Conservation (phyloP, 2,797 vertebrate genomes). For the Melanotaenia maccullochi region DNA sequence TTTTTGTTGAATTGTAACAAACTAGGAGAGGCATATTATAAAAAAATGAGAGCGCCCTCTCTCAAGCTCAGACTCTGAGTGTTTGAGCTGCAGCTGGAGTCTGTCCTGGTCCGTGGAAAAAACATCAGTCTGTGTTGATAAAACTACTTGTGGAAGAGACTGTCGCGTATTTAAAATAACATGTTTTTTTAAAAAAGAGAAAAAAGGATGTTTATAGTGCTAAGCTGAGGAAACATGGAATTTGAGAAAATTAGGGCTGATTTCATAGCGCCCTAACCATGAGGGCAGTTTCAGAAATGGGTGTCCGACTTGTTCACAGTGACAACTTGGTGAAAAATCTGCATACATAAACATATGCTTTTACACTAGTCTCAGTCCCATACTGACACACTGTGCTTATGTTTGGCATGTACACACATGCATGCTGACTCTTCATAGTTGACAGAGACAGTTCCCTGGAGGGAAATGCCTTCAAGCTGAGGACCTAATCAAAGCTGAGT, state of each 20-base stretch:
- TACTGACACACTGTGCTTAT: not conserved
- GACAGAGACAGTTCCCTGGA: conserved; percentile 30
- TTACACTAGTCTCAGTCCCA: not conserved
- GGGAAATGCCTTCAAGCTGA: conserved; percentile 48
- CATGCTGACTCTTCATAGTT: conserved; percentile 12
- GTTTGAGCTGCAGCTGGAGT: not conserved
- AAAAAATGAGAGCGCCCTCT: not conserved
- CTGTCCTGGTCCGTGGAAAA: not conserved
- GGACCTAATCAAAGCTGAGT: conserved; percentile 59
- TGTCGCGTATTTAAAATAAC: not conserved
- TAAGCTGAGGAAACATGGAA: too few relatives aligned
- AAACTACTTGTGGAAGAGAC: not conserved
- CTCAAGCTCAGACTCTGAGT: not conserved
- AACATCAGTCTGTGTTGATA: not conserved
- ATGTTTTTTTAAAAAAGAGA: too few relatives aligned
- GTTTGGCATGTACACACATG: conserved; percentile 5
- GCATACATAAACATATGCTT: not conserved
- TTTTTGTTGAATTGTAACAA: not conserved
- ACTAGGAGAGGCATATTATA: too few relatives aligned
- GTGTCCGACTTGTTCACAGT: conserved; percentile 1
- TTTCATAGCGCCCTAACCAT: too few relatives aligned
- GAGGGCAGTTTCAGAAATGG: not conserved
- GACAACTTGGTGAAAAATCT: conserved; percentile 27
- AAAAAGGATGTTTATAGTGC: too few relatives aligned
- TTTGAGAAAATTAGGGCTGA: too few relatives aligned